phyloP scores from a whole-genome alignment of 2,888 invertebrate species.

The Acrobasis suavella region DNA sequence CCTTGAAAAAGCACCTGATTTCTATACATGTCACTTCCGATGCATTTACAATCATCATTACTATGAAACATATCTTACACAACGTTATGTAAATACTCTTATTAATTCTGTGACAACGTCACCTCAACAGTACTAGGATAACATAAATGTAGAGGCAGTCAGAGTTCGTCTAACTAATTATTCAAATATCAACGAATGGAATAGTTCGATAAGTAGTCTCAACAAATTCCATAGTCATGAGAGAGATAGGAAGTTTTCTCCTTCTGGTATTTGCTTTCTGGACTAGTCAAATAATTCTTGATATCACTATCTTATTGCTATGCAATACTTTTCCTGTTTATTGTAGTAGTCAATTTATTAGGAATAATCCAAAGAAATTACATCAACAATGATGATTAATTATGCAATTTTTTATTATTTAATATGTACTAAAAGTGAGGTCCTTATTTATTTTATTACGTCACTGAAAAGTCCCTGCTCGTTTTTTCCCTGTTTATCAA shows the following conservation, averaged over 20 bases:
- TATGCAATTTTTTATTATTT: no score
- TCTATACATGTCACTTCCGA: constrained; percentile 37
- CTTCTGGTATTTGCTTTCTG: constrained; percentile 1
- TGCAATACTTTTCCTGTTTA: neutral
- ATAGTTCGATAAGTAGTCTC: constrained; percentile 12
- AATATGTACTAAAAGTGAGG: no score
- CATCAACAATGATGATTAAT: no score
- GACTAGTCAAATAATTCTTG: neutral
- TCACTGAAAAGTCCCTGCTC: no score
- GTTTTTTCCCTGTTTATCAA: no score
- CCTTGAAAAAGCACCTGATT: constrained; percentile 42
- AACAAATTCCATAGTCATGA: constrained; percentile 11
- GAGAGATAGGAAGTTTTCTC: constrained; percentile 15
- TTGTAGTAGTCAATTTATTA: neutral
- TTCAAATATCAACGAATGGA: constrained; percentile 24
- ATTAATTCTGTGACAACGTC: no score
- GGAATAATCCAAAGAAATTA: no score
- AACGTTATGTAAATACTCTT: no score
- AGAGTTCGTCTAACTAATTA: constrained; percentile 27
- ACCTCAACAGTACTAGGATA: neutral
- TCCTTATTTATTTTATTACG: no score
- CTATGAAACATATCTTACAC: neutral
- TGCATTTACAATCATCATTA: neutral
- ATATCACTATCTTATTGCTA: neutral
- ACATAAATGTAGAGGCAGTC: constrained; percentile 1